phyloP scores from a whole-genome alignment of 1,140 invertebrate species.

The Papilio helenus region DNA sequence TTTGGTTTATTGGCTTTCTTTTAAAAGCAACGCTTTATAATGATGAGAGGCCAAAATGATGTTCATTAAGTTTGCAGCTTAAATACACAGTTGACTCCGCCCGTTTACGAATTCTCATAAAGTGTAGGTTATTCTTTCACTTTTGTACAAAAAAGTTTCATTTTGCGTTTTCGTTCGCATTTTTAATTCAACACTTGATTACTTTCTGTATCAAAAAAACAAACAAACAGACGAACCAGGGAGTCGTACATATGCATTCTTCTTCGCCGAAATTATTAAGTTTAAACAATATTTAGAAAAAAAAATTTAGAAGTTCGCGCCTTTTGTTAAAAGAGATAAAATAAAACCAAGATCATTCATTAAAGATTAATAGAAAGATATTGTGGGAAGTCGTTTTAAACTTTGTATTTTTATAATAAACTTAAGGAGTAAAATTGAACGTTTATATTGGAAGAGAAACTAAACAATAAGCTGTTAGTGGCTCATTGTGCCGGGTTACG shows the following conservation, averaged over 20 bases:
- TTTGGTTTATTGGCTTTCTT: no score
- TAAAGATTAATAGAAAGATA: not conserved
- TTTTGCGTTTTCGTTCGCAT: not conserved
- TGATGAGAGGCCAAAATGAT: not conserved
- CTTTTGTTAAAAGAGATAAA: not conserved
- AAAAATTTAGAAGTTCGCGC: not conserved
- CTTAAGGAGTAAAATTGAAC: not conserved
- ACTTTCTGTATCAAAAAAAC: not conserved
- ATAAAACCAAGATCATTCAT: not conserved
- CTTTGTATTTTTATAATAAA: not conserved
- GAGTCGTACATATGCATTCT: no score
- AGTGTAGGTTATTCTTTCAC: not conserved
- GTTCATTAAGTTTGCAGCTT: constrained; percentile 8
- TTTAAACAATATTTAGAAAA: no score
- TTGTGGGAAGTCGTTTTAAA: not conserved
- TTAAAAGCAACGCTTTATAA: not conserved
- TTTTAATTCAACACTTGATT: not conserved
- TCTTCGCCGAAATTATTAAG: no score
- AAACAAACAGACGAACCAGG: not conserved
- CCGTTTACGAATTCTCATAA: constrained; percentile 7
- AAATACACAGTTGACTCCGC: not conserved
- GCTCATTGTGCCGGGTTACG: not conserved
- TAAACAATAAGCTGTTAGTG: not conserved
- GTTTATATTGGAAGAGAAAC: not conserved
- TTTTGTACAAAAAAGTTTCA: constrained; percentile 1